Evolutionary conservation across 2,113 vertebrate species (phyloP).

Genomic region (Ancistrus triradiatus): DNA sequence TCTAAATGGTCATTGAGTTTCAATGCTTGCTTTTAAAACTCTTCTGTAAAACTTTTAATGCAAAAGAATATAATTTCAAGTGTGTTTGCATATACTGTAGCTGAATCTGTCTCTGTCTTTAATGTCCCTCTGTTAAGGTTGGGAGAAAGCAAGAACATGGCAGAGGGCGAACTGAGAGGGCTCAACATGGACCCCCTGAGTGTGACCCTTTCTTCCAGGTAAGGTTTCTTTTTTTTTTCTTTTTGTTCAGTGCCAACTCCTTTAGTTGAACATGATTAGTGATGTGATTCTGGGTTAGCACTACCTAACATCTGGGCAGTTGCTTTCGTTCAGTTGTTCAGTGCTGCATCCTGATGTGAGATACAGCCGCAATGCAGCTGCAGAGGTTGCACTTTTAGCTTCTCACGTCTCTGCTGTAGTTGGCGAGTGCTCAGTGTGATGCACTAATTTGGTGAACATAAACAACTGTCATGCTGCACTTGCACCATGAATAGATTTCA

Average conservation of each 20-base stretch:
- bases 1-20: too few species aligned
- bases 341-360: not conserved
- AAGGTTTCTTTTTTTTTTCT: slow-evolving; percentile 9
- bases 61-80: too few species aligned
- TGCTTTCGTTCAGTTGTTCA: not conserved
- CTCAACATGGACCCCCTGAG: slow-evolving; percentile 44
- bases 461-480: too few species aligned
- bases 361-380: not conserved
- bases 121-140: slow-evolving; percentile 42
- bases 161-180: slow-evolving; percentile 46
- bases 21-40: too few species aligned
- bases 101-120: not conserved
- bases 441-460: too few species aligned
- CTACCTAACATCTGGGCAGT: not conserved
- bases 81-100: too few species aligned
- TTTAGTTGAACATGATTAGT: too few species aligned
- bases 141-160: slow-evolving; percentile 48
- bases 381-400: not conserved
- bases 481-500: too few species aligned
- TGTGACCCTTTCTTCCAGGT: slow-evolving; percentile 54
- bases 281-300: too few species aligned
- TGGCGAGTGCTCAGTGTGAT: too few species aligned
- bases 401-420: too few species aligned
- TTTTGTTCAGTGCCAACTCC: not conserved
- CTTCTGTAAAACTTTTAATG: too few species aligned